phyloP scores from a whole-genome alignment of 2,113 vertebrate genomes.

The Heliornis fulica region DNA sequence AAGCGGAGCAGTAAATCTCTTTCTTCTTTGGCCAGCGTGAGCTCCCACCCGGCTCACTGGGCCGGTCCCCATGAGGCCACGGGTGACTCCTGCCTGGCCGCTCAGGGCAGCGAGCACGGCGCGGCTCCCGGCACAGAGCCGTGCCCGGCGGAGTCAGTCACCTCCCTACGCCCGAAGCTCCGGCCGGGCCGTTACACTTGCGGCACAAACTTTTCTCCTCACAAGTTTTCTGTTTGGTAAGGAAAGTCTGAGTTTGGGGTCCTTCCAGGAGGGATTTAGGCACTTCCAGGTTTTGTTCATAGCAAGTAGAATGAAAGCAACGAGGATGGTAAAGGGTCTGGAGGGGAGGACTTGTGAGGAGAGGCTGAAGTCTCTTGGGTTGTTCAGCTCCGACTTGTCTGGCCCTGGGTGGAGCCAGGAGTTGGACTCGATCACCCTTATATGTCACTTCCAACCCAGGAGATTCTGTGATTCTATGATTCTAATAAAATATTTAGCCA shows the following conservation, averaged over 20 bases:
- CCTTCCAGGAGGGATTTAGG: neutral
- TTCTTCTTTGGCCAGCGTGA: neutral
- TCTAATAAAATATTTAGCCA: neutral
- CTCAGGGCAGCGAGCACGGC: accelerated
- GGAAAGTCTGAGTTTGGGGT: neutral
- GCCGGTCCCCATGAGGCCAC: accelerated
- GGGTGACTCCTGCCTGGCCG: too few relatives aligned
- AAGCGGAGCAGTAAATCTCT: neutral
- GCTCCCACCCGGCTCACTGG: accelerated
- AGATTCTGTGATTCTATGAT: too few relatives aligned
- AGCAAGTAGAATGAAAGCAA: neutral
- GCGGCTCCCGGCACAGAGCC: accelerated
- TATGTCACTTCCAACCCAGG: too few relatives aligned
- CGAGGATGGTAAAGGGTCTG: too few relatives aligned
- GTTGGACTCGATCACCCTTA: too few relatives aligned
- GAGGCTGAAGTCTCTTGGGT: too few relatives aligned
- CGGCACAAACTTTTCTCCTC: neutral
- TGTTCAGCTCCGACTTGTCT: too few relatives aligned
- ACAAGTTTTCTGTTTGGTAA: too few relatives aligned
- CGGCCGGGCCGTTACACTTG: accelerated
- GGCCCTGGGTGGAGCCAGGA: too few relatives aligned
- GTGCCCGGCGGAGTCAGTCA: accelerated
- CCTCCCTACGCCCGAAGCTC: accelerated
- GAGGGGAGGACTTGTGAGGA: too few relatives aligned
- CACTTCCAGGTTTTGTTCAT: neutral